phyloP scores from a whole-genome alignment of 1,140 invertebrate species.

The Hermatobates lingyangjiaoensis region DNA sequence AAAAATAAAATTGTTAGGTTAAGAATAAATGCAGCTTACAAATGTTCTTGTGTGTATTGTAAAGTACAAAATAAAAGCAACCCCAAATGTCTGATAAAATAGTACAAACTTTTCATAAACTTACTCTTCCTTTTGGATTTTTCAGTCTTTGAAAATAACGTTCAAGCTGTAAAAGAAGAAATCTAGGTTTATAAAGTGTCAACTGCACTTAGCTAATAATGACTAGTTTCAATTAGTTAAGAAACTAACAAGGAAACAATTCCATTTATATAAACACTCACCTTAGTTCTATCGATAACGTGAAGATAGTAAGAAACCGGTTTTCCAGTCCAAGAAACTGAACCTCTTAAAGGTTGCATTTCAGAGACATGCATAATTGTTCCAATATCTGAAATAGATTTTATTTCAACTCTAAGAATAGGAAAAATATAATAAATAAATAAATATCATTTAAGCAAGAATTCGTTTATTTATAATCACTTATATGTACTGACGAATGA shows the following conservation, averaged over 20 bases:
- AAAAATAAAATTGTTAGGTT: too few relatives aligned
- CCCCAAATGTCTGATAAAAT: too few relatives aligned
- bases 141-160: conserved; percentile 81
- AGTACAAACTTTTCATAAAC: too few relatives aligned
- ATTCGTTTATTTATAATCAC: too few relatives aligned
- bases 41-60: too few relatives aligned
- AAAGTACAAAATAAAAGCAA: too few relatives aligned
- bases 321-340: conserved; percentile 95
- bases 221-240: neutral
- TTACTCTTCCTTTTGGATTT: conserved; percentile 26
- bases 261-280: conserved; percentile 3
- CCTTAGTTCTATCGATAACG: conserved; percentile 82
- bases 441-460: too few relatives aligned
- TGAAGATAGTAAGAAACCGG: conserved; percentile 96
- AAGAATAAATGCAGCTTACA: too few relatives aligned
- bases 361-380: conserved; percentile 97
- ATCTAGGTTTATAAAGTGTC: neutral
- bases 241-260: neutral
- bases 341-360: conserved; percentile 81
- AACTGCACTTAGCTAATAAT: neutral
- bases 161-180: conserved; percentile 43
- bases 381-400: conserved; percentile 59
- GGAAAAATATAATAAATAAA: too few relatives aligned
- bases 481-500: too few relatives aligned
- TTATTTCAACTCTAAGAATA: too few relatives aligned